Evolutionary conservation across 1,140 invertebrate species (phyloP).

Genomic region (Nasonia vitripennis): DNA sequence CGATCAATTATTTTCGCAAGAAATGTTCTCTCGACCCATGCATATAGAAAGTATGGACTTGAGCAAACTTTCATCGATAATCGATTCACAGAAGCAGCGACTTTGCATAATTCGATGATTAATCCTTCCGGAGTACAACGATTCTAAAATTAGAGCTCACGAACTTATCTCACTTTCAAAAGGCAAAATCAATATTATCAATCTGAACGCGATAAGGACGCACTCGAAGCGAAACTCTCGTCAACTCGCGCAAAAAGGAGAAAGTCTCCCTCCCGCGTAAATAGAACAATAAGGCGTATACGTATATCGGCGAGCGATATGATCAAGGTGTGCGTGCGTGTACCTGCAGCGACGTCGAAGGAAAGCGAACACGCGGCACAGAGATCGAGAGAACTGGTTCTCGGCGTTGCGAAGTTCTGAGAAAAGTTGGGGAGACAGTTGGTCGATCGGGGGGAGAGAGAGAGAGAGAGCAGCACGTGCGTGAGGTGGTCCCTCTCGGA

Average conservation of each 20-base stretch:
- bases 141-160: background rate
- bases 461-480: background rate
- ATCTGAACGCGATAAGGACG: background rate
- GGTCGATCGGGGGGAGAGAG: background rate
- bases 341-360: background rate
- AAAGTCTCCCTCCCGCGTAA: background rate
- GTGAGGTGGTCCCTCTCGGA: background rate
- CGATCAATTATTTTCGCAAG: too few species aligned
- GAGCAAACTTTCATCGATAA: conserved; percentile 11
- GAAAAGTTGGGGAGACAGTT: background rate
- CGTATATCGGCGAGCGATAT: background rate
- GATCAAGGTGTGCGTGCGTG: background rate
- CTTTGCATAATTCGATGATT: background rate
- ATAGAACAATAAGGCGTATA: conserved; percentile 25
- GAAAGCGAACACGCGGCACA: conserved; percentile 11
- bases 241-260: background rate
- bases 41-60: background rate
- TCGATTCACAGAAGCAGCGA: background rate
- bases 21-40: background rate
- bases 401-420: background rate
- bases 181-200: background rate
- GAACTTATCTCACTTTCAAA: background rate
- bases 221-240: background rate
- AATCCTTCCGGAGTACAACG: background rate
- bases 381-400: background rate